Evolutionary conservation across 2,113 vertebrate genomes (phyloP).

Genomic region (Lepus europaeus): DNA sequence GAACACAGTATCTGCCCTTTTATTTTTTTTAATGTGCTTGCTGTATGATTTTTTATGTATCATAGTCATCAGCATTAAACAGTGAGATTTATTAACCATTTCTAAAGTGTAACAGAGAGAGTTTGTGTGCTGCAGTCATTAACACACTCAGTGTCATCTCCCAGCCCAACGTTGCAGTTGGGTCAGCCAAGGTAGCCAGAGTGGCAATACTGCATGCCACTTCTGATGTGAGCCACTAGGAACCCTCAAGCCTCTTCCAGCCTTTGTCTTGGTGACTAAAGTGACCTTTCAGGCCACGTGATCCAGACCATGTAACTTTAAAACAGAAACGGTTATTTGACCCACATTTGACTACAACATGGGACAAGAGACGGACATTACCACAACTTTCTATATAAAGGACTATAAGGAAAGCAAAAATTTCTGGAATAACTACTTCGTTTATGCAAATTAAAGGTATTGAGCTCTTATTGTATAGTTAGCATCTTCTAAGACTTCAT

Average conservation of each 20-base stretch:
- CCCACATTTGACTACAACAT: background rate
- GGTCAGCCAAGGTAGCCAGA: background rate
- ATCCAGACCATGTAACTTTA: background rate
- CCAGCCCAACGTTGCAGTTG: background rate
- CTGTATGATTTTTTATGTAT: conserved; percentile 44
- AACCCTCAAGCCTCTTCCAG: background rate
- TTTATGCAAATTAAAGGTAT: background rate
- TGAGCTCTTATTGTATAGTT: background rate
- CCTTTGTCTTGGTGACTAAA: background rate
- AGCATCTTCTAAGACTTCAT: background rate
- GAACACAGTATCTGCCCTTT: background rate
- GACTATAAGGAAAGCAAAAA: conserved; percentile 30
- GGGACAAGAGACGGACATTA: background rate
- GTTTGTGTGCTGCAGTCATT: background rate
- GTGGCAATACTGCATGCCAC: background rate
- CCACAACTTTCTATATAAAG: background rate
- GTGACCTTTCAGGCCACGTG: background rate
- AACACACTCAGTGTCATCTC: background rate
- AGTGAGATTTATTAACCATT: background rate
- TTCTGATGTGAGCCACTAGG: background rate
- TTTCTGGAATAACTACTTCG: background rate
- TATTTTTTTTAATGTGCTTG: conserved; percentile 20
- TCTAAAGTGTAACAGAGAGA: background rate
- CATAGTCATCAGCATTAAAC: background rate
- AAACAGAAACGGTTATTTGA: background rate